phyloP scores from a whole-genome alignment of 2,113 vertebrate species.

The Mohoua ochrocephala region DNA sequence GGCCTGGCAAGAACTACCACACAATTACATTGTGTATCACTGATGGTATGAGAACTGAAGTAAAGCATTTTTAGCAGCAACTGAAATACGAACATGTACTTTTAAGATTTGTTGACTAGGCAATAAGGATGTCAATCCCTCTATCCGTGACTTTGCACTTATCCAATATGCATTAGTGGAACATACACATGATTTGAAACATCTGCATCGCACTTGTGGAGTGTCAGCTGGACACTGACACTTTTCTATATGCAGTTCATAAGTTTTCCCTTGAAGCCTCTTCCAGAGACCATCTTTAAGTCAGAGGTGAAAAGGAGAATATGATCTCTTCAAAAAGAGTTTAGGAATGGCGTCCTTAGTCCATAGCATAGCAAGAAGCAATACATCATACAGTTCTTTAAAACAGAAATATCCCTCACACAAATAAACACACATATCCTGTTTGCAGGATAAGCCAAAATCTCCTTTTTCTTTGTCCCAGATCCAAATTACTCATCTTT shows the following conservation, averaged over 20 bases:
- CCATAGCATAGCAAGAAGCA: neutral
- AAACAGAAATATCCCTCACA: neutral
- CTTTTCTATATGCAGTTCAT: neutral
- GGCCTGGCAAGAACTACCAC: neutral
- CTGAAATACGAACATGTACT: neutral
- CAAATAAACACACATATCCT: neutral
- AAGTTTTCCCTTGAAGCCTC: neutral
- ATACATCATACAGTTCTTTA: neutral
- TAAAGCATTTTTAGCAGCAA: neutral
- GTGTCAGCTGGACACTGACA: neutral
- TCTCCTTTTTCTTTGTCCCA: neutral
- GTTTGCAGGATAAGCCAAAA: neutral
- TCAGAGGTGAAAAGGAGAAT: neutral
- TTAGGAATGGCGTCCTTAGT: neutral
- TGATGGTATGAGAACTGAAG: neutral
- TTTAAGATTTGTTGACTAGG: neutral
- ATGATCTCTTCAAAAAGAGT: neutral
- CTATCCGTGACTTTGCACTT: neutral
- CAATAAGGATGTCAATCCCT: neutral
- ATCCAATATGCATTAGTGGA: neutral
- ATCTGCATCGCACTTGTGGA: conserved; percentile 16
- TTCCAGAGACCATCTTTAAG: neutral
- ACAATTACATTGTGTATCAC: neutral
- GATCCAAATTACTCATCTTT: neutral
- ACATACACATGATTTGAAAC: neutral